Evolutionary conservation across 2,888 invertebrate genomes (phyloP), one percentile per base, ranked within the genome.

Genomic region (Limenitis camilla): DNA sequence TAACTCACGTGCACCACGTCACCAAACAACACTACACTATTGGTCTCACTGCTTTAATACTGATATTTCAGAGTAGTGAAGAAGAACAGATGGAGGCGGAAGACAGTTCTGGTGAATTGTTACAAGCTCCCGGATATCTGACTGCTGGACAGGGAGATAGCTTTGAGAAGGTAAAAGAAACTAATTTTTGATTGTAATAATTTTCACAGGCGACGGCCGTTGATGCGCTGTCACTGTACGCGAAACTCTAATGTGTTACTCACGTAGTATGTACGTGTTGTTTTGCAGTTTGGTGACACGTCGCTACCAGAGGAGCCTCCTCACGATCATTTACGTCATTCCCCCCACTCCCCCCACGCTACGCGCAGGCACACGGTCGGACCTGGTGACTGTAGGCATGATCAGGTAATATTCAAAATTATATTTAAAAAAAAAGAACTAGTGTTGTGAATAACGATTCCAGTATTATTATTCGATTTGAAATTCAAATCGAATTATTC

Each of bases 281-380:
- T 5, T 8, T 11, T 7, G 0, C 55, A 59, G 59, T 57, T 59
- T 52, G 60, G 56, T 6, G 55, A 52, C 19, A 64, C 64, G 27
- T 64, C 67, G 19, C 29, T 38, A 1, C 44, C 4, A 2, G 69
- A 67, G 35, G 67, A 66, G 57, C 53, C 64, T 5, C 53, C 61
- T 35, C 86, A 95, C 88, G 93, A 47, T 94, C 72, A 94, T 19
- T 19, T 19, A 19, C 19, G 19, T 19, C 19, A 19, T 19, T 19
- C 19, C 94, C 2, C 94, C 94, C 7, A 91, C 93, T 72, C 71
- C 52, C 58, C 70, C 1, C 75, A 62, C 55, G 74, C 77, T 29
- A 61, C 77, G 45, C 88, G 97, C 36, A 88, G 97, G 19, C 97
- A 98, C 76, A 98, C 98, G 0, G 97, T 98, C 1, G 97, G 97